A percentile compares a stretch with the other conserved stretches of the same genome.
These are phyloP conservation scores for Geotria australis DNA, from an alignment of 2,797 vertebrate species.

Conservation along the genomic window DNA sequence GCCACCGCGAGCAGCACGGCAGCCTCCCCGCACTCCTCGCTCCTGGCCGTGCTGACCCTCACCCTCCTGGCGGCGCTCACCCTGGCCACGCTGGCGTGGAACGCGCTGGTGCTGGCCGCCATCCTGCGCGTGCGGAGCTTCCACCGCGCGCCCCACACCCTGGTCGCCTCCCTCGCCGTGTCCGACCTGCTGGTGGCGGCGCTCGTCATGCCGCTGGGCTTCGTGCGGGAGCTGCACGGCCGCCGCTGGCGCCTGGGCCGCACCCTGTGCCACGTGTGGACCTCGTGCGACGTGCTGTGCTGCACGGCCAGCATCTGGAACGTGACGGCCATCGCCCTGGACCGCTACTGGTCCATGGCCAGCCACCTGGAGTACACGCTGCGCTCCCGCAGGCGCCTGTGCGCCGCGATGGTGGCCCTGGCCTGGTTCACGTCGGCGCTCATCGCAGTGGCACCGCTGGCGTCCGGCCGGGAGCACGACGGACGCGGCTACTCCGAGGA, in stretches of 20 bases:
- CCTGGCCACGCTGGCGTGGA: slow-evolving; percentile 6
- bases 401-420: slow-evolving; percentile 3
- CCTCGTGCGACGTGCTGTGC: slow-evolving; percentile 5
- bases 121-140: slow-evolving; percentile 7
- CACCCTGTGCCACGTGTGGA: slow-evolving; percentile 5
- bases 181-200: slow-evolving; percentile 5
- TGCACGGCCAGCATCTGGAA: slow-evolving; percentile 8
- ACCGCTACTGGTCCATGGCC: slow-evolving; percentile 4
- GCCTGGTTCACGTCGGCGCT: slow-evolving; percentile 5
- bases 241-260: slow-evolving; percentile 5
- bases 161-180: slow-evolving; percentile 7
- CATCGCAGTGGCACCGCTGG: slow-evolving; percentile 4
- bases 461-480: too few species aligned
- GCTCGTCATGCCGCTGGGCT: slow-evolving; percentile 5
- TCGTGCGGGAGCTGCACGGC: slow-evolving; percentile 5
- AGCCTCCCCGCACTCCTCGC: background rate
- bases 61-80: slow-evolving; percentile 5
- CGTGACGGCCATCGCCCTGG: slow-evolving; percentile 6
- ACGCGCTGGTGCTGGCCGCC: slow-evolving; percentile 6
- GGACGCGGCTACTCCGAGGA: too few species aligned
- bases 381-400: slow-evolving; percentile 3
- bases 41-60: slow-evolving; percentile 3
- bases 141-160: slow-evolving; percentile 5
- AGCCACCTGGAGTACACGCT: slow-evolving; percentile 5
- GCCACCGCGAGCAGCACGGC: too few species aligned